Conservation (phyloP, 2,797 vertebrate genomes). For the Fistularia tabacaria region DNA sequence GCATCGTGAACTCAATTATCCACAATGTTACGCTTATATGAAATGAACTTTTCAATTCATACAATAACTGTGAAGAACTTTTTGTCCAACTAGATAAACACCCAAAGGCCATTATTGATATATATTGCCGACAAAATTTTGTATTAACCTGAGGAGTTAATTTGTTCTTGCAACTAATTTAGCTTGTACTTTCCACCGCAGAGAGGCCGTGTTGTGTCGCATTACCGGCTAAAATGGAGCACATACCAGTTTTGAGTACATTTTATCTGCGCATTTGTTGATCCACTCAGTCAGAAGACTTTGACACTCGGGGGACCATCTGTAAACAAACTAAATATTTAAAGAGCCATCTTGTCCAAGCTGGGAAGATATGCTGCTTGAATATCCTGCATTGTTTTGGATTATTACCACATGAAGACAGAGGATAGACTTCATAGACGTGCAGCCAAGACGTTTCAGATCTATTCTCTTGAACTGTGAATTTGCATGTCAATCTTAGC, state of each 20-base stretch:
- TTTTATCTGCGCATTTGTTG: no score
- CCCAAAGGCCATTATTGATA: no score
- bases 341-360: slow-evolving; percentile 36
- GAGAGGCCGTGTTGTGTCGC: no score
- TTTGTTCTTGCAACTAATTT: no score
- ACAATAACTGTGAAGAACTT: slow-evolving; percentile 17
- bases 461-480: slow-evolving; percentile 3
- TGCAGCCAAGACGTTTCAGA: not conserved
- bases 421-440: not conserved
- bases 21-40: slow-evolving; percentile 2
- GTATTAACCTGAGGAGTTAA: no score
- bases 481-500: no score
- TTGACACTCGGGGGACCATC: slow-evolving; percentile 25
- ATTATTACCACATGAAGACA: slow-evolving; percentile 2
- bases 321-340: slow-evolving; percentile 55
- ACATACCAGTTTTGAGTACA: no score
- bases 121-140: no score
- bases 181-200: no score
- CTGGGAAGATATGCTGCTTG: slow-evolving; percentile 12
- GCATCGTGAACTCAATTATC: not conserved
- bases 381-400: slow-evolving; percentile 11
- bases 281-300: no score
- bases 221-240: no score
- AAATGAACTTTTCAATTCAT: not conserved
- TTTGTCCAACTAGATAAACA: slow-evolving; percentile 2